Base-by-base conservation (phyloP, 2,113 vertebrate species). In the Neotoma lepida region DNA sequence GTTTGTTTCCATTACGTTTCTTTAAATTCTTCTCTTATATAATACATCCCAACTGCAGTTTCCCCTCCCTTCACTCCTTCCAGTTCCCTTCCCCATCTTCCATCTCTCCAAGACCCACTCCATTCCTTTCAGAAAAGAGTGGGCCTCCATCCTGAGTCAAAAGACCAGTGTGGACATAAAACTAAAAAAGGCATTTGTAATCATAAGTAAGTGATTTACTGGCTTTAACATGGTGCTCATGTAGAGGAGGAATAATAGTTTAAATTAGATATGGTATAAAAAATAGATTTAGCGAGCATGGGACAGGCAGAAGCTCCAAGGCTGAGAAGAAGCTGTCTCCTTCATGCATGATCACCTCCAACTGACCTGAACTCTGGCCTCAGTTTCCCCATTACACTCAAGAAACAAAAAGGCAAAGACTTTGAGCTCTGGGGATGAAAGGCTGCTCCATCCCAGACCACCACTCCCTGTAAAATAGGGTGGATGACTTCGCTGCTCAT, bases 381-480 rank as follows among this genome's bases (percentile, higher is more conserved):
- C 86, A 68, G 93, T 94, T 97, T 97, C 94, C 94, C 85, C 56
- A 74, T 5, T 64, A 18, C 35, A 68, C 22, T 81, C 64, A 3
- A 77, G 91, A 74, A 78, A 82, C 49, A 78, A 68, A 87, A 90
- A 90, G 61, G 46, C 58, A 12, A 91, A 95, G 77, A 85, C 96
- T 96, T 76, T 96, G 96, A 95, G 96, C 82, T 96, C 70, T 35
- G 20, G 22, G 86, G 94, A 96, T 97, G 81, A 97, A 97, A 97
- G 96, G 68, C 90, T 71, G 88, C 5, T 44, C 41, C 0, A 9
- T 89, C 74, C 84, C 89, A 94, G 97, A 97, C 96, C 94, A 95
- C 97, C 63, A n/a, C 94, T 97, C 94, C 97, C 96, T 14, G 82
- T 97, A 97, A 97, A 97, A 93, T 39, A 66, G 94, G 81, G 94